Base-by-base conservation (phyloP, 1,140 invertebrate genomes). In the Pseudobourletiella spinata region DNA sequence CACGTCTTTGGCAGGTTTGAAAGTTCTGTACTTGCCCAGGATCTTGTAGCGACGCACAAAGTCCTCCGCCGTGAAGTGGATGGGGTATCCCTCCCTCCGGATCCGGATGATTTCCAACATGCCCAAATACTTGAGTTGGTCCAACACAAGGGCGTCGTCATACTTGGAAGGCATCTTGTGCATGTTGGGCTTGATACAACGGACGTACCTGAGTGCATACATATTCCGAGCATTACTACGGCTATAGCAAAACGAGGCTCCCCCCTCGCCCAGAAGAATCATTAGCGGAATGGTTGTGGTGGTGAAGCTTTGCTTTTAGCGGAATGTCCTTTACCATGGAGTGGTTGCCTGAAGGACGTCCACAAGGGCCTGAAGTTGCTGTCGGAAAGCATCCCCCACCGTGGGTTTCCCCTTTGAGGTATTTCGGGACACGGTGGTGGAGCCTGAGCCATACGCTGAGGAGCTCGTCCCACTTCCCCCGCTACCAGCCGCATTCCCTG, bases 81-180 rank as follows among this genome's bases (percentile, higher is more conserved):
- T 85, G 0, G 92, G 93, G 76, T 87, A 97, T 1, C 94, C 93
- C 78, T 95, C 90, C 71, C 89, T 86, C 35, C 92, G 79, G 59
- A 97, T 97, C 57, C 90, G 80, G 70, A 97, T 95, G 64, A 96
- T 95, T 74, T 96, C 93, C 72, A 95, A 78, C 91, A 97, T 96
- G 48, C 94, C 93, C 46, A 96, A 82, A 77, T 96, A 97, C 66
- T 86, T 84, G 4, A 96, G 78, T 77, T 97, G 94, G 70, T 91
- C 89, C 39, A 93, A 76, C 1, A 96, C 92, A 56, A 95, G 79
- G 51, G 83, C 80, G 39, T 87, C 84, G 74, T 89, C 85, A 74
- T 90, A 97, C 65, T 85, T 82, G 70, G 91, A 84, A 0, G 91
- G 79, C n/a, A 82, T 77, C 76, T 97, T 97, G 67, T 86, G 79